A percentile compares a stretch with the other conserved stretches of the same genome.
phyloP scores from a whole-genome alignment of 2,113 vertebrate species.

The Lichenostomus cassidix region DNA sequence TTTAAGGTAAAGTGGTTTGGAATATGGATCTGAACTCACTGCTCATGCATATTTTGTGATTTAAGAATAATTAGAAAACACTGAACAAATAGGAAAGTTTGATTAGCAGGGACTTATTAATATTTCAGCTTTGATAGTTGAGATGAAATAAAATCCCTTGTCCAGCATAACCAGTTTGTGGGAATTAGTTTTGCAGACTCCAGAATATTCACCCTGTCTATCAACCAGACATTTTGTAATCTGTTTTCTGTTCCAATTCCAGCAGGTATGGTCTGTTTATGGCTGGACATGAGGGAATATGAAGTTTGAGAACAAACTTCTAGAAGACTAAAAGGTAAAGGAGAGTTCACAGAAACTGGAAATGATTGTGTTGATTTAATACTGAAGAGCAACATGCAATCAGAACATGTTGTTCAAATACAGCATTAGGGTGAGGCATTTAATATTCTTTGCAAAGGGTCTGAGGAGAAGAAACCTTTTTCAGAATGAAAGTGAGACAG shows the following conservation, averaged over 20 bases:
- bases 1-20: not conserved
- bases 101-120: not conserved
- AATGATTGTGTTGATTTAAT: slow-evolving; percentile 20
- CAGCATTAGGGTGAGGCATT: not conserved
- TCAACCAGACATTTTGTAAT: not conserved
- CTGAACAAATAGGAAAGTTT: not conserved
- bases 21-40: not conserved
- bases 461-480: not conserved
- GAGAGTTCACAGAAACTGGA: not conserved
- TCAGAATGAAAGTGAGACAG: not conserved
- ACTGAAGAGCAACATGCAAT: not conserved
- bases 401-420: not conserved
- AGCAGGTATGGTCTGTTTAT: not conserved
- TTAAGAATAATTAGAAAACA: not conserved
- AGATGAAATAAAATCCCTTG: not conserved
- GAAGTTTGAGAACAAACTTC: not conserved
- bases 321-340: not conserved
- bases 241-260: not conserved
- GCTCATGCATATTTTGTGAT: not conserved
- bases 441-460: not conserved
- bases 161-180: not conserved
- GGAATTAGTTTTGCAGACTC: not conserved
- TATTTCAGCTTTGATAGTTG: not conserved
- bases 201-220: not conserved
- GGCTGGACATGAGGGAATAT: slow-evolving; percentile 1